These are phyloP conservation scores for Mamestra configurata DNA, from an alignment of 1,140 invertebrate species.

Conservation along the genomic window DNA sequence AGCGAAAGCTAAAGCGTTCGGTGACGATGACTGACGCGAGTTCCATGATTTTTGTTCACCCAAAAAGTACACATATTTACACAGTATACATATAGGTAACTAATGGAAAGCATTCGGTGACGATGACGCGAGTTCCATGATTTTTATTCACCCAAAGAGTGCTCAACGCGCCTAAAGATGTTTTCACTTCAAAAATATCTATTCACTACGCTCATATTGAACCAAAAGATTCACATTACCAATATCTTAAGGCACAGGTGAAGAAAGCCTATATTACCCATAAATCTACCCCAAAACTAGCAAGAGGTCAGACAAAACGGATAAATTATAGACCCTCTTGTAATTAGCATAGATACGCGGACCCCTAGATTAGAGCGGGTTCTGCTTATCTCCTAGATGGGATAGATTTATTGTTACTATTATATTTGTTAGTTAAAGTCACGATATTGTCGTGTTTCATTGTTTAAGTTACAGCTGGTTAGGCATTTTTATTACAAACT, in stretches of 20 bases:
- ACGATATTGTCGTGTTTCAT: background rate
- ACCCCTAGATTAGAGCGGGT: conserved; percentile 53
- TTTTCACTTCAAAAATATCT: no score
- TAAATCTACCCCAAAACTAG: conserved; percentile 49
- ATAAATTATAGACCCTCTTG: conserved; percentile 60
- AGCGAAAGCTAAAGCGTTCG: no score
- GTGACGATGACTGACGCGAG: no score
- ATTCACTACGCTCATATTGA: background rate
- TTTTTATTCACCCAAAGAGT: no score
- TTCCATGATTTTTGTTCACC: no score
- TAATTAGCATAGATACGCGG: conserved; percentile 64
- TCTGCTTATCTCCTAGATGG: conserved; percentile 35
- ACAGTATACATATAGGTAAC: no score
- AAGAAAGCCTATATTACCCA: conserved; percentile 24
- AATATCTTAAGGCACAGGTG: conserved; percentile 8
- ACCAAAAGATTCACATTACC: background rate
- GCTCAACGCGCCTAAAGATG: no score
- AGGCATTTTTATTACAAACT: no score
- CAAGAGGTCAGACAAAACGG: conserved; percentile 54
- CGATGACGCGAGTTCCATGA: no score
- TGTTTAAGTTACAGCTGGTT: no score
- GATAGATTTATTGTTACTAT: conserved; percentile 61
- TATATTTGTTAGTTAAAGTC: conserved; percentile 23
- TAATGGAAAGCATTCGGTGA: no score
- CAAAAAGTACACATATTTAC: no score